Evolutionary conservation across 2,888 invertebrate genomes (phyloP).

Genomic region (Erpobdella octoculata): DNA sequence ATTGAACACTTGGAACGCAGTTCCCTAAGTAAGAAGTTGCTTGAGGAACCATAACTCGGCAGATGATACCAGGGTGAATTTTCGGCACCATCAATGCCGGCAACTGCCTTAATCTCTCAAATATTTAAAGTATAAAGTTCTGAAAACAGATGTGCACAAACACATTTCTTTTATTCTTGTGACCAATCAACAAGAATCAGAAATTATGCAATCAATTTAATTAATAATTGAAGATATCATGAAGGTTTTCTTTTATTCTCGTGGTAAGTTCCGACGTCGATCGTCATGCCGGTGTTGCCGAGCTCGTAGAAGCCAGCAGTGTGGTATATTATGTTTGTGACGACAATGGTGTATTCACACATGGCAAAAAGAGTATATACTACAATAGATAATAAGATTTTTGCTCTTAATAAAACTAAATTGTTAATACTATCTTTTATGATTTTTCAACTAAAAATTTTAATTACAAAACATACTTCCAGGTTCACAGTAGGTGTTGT

Average conservation of each 20-base stretch:
- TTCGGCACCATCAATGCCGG: too few species aligned
- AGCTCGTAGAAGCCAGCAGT: conserved; percentile 50
- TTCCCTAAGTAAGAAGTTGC: too few species aligned
- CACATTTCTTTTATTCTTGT: too few species aligned
- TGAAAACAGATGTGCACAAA: too few species aligned
- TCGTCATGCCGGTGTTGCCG: conserved; percentile 5
- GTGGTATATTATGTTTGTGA: conserved; percentile 86
- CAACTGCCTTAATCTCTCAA: too few species aligned
- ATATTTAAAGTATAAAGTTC: too few species aligned
- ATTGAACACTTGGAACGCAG: too few species aligned
- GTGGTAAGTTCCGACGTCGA: background rate
- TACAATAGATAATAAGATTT: conserved; percentile 50
- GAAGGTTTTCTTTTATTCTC: background rate
- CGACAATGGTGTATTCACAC: conserved; percentile 82
- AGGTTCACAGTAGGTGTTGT: conserved; percentile 77
- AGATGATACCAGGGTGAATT: too few species aligned
- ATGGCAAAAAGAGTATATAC: conserved; percentile 90
- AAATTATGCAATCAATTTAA: too few species aligned
- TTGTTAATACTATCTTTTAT: background rate
- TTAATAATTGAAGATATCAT: too few species aligned
- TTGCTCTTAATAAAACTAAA: background rate
- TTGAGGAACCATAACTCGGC: too few species aligned
- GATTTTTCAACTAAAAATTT: background rate
- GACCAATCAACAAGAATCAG: too few species aligned
- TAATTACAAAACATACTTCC: conserved; percentile 62